Percentiles rank a stretch among this genome's conserved stretches.
phyloP scores from a whole-genome alignment of 2,797 vertebrate genomes.

The Silurus aristotelis region DNA sequence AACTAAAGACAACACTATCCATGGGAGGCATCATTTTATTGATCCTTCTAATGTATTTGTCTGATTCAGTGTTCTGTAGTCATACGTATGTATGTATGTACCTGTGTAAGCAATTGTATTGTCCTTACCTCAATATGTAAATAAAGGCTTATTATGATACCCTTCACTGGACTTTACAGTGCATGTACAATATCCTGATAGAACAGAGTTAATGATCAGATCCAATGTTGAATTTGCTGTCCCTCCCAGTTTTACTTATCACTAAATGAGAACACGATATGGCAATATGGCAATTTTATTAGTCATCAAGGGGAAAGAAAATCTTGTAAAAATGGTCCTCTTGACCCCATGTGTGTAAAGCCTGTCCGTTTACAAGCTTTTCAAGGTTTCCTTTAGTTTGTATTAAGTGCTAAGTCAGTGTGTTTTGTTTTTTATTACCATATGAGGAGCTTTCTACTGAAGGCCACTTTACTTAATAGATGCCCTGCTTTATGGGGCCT shows the following conservation, averaged over 20 bases:
- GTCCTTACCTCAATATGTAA: neutral
- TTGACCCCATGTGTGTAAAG: constrained; percentile 70
- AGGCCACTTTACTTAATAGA: constrained; percentile 72
- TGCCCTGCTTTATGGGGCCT: constrained; percentile 70
- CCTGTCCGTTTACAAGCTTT: constrained; percentile 70
- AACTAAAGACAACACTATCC: neutral
- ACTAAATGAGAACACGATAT: constrained; percentile 53
- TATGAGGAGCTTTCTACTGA: constrained; percentile 68
- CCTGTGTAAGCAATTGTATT: neutral
- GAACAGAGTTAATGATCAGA: constrained; percentile 26
- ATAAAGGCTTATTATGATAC: constrained; percentile 16
- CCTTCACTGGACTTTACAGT: constrained; percentile 5
- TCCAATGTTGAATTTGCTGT: constrained; percentile 34
- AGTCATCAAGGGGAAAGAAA: constrained; percentile 52
- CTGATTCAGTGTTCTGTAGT: neutral
- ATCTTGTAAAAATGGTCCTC: constrained; percentile 67
- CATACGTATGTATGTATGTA: neutral
- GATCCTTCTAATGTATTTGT: neutral
- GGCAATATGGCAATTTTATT: constrained; percentile 67
- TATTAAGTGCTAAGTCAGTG: constrained; percentile 63
- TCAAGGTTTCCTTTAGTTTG: constrained; percentile 66
- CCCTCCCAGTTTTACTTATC: constrained; percentile 41
- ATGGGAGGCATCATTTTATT: neutral
- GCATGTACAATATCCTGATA: constrained; percentile 14
- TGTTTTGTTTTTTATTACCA: constrained; percentile 71